Percentiles rank a stretch among this genome's conserved stretches.
phyloP scores from a whole-genome alignment of 2,888 invertebrate genomes.

The Dynastes maya region DNA sequence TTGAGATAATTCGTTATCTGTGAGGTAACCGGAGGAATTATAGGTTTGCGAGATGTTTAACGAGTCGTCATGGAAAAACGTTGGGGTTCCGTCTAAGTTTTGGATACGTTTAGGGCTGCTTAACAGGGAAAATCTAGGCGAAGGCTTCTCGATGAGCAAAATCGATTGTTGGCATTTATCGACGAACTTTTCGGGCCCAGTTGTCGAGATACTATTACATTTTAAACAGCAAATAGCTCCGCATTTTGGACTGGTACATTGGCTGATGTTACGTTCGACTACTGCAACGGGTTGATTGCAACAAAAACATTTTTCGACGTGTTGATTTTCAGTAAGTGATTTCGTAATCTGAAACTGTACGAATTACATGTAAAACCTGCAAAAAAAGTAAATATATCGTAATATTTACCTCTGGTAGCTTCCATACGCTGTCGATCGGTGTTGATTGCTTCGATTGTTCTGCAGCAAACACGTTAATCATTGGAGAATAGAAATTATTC shows the following conservation, averaged over 20 bases:
- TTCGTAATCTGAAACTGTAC: slow-evolving; percentile 32
- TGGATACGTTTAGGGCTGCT: slow-evolving; percentile 49
- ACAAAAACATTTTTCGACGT: slow-evolving; percentile 63
- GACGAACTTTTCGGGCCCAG: slow-evolving; percentile 64
- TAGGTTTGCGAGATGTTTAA: slow-evolving; percentile 35
- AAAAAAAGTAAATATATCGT: too few relatives aligned
- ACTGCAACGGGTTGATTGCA: slow-evolving; percentile 63
- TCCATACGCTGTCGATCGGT: neutral
- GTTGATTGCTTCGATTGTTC: slow-evolving; percentile 38
- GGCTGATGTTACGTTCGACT: slow-evolving; percentile 65
- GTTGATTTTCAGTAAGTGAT: slow-evolving; percentile 61
- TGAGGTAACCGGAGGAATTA: slow-evolving; percentile 50
- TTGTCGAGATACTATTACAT: slow-evolving; percentile 64
- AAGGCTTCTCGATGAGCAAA: slow-evolving; percentile 49
- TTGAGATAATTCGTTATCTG: slow-evolving; percentile 40
- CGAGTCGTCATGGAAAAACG: slow-evolving; percentile 51
- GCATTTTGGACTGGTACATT: slow-evolving; percentile 64
- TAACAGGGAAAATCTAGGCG: slow-evolving; percentile 18
- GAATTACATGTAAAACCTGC: neutral
- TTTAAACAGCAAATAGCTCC: slow-evolving; percentile 66
- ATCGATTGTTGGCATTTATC: slow-evolving; percentile 63
- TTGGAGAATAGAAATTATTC: slow-evolving; percentile 52
- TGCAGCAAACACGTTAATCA: neutral
- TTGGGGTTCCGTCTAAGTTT: slow-evolving; percentile 40
- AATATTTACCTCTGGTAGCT: slow-evolving; percentile 45